Conservation (phyloP, 2,797 vertebrate genomes). For the Acipenser transmontanus region DNA sequence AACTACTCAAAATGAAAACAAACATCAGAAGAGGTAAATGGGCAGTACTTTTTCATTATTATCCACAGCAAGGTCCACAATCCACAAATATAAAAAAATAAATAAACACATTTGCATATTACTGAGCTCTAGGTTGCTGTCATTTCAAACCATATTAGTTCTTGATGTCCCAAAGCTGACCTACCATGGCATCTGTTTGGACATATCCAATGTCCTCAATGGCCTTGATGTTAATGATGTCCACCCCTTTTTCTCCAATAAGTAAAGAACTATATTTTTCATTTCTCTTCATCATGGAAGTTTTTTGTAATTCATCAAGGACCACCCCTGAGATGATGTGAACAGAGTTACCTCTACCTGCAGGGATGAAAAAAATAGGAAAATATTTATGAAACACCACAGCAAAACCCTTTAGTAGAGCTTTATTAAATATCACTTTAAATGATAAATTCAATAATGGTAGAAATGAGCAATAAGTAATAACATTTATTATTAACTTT, state of each 20-base stretch:
- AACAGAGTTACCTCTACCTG: slow-evolving; percentile 28
- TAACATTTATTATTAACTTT: no score
- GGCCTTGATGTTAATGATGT: slow-evolving; percentile 64
- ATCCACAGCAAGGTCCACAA: no score
- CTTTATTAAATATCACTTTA: neutral
- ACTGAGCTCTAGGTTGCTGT: no score
- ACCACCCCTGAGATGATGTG: slow-evolving; percentile 29
- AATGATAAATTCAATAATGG: no score
- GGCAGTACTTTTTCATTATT: no score
- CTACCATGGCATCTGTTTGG: slow-evolving; percentile 72
- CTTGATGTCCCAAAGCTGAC: slow-evolving; percentile 22
- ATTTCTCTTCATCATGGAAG: slow-evolving; percentile 62
- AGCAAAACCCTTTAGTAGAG: no score
- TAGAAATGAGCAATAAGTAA: no score
- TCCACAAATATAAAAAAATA: no score
- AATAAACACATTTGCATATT: no score
- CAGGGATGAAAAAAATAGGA: neutral
- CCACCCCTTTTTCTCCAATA: slow-evolving; percentile 65
- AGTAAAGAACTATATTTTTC: slow-evolving; percentile 72
- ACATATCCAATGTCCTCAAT: slow-evolving; percentile 63
- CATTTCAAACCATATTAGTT: no score
- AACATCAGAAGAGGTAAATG: no score
- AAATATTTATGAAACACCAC: neutral
- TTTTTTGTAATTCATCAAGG: slow-evolving; percentile 29
- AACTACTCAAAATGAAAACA: no score